Base-by-base conservation (phyloP, 2,797 vertebrate species). In the Gypaetus barbatus region DNA sequence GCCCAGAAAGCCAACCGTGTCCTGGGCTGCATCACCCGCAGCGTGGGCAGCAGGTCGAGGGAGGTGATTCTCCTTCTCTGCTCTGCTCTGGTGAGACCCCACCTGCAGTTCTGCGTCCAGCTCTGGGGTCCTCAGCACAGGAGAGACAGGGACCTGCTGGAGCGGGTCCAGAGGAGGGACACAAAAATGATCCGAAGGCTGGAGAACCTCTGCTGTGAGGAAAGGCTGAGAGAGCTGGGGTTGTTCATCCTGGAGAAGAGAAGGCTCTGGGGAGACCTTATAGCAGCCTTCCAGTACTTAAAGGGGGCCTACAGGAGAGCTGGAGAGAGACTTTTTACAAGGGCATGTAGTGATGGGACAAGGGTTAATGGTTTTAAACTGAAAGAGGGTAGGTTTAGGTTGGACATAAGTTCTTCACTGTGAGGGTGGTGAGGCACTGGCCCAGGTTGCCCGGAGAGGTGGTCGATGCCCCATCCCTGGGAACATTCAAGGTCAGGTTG, bases 121-220 rank as follows among this genome's bases (percentile, higher is more conserved):
- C 22, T 52, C 35, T 24, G 49, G 49, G 39, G 37, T 39, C 13
- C 30, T 11, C 60, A n/a, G 18, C 23, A 27, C 22, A 25, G 48
- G 28, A 52, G 22, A 13, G 27, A 37, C 68, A 39, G 7, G 37
- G 37, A 41, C 11, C 35, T 54, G 69, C 2, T 54, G 18, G 15
- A 78, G 30, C 14, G 2, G 6, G 31, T 13, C 48, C 11, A 24
- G 31, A 27, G 28, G 7, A 39, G 49, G 31, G n/a, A 6, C 22
- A 66, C 4, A 2, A 24, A 35, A 5, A 37, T 37, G 27, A 4
- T 25, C 12, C 0, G 5, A 31, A 28, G n/a, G 13, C 10, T 46
- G n/a, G 27, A 66, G 17, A 10, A 30, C 7, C 28, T 66, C 33
- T 37, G 6, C 33, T 31, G 1, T 21, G 41, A 19, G 5, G 22